phyloP scores from a whole-genome alignment of 1,140 invertebrate species.

The Cydia fagiglandana region DNA sequence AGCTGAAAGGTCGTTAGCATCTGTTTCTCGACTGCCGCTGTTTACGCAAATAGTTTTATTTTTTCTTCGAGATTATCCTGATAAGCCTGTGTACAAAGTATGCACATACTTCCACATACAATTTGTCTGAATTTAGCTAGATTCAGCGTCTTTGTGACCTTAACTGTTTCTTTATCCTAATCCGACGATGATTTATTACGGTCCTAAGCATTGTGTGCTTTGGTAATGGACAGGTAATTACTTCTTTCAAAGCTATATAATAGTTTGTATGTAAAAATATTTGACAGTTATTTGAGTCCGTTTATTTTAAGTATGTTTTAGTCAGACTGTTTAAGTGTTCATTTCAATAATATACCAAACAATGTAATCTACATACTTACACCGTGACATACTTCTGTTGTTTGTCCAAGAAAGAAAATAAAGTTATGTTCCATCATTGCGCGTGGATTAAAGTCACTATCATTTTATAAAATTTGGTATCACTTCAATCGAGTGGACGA shows the following conservation, averaged over 20 bases:
- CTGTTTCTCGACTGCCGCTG: not conserved
- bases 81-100: not conserved
- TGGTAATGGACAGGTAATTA: constrained; percentile 14
- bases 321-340: no score
- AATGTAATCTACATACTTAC: no score
- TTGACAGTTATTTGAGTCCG: no score
- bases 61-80: not conserved
- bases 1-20: not conserved
- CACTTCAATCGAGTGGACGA: constrained; percentile 19
- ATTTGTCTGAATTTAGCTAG: not conserved
- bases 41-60: not conserved
- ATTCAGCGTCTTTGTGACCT: not conserved
- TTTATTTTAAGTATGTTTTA: no score
- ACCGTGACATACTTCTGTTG: no score
- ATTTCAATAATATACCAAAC: no score
- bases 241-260: constrained; percentile 12
- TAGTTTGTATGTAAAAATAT: no score
- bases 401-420: not conserved
- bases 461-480: not conserved
- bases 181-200: constrained; percentile 7
- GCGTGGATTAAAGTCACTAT: not conserved
- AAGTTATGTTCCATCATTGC: not conserved
- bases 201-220: not conserved
- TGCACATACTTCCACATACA: not conserved
- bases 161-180: constrained; percentile 7